Evolutionary conservation across 2,797 vertebrate genomes (phyloP).

Genomic region (Catharus ustulatus): DNA sequence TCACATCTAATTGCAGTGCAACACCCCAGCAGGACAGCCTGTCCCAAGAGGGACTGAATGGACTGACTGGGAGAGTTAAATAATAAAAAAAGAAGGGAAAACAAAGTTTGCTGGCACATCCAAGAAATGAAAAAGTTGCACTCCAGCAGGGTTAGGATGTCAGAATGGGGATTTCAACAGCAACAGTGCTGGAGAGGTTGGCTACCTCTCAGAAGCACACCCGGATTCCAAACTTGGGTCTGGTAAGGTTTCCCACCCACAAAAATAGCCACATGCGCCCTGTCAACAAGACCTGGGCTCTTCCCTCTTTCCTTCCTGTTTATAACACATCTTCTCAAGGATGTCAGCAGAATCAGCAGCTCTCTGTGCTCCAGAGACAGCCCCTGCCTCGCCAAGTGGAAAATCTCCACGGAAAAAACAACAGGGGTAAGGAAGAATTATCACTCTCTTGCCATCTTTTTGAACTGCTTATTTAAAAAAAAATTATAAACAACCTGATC

Average conservation of each 20-base stretch:
- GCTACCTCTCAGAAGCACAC: not conserved
- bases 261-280: not conserved
- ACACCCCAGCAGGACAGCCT: not conserved
- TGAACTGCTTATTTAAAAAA: not conserved
- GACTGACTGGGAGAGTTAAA: not conserved
- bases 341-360: not conserved
- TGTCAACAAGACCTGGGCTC: not conserved
- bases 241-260: not conserved
- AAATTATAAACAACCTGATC: not conserved
- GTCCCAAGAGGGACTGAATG: not conserved
- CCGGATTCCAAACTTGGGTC: not conserved
- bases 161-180: not conserved
- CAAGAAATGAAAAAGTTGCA: not conserved
- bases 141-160: slow-evolving; percentile 1
- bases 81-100: not conserved
- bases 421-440: not conserved
- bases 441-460: not conserved
- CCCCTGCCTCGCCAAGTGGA: not conserved
- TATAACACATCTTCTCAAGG: not conserved
- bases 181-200: slow-evolving; percentile 10
- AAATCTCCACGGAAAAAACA: not conserved
- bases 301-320: slow-evolving; percentile 1
- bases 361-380: not conserved
- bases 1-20: slow-evolving; percentile 37
- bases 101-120: not conserved